Percentiles rank a stretch among this genome's conserved stretches.
Evolutionary conservation across 2,888 invertebrate genomes (phyloP).

Genomic region (Ferrisia virgata): DNA sequence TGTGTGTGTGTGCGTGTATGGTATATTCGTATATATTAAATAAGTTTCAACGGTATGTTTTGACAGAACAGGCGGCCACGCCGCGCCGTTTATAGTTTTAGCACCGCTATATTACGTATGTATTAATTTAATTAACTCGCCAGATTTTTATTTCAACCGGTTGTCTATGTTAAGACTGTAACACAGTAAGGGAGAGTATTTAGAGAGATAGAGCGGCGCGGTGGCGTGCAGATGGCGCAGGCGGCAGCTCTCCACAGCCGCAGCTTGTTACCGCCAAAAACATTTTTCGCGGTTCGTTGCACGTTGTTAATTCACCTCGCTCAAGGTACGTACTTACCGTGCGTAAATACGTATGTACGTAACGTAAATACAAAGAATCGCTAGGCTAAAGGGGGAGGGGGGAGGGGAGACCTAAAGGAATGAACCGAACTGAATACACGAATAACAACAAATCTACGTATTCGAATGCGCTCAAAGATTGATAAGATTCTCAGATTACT

Average conservation of each 20-base stretch:
- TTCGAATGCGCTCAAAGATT: background rate
- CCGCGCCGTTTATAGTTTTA: too few species aligned
- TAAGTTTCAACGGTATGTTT: background rate
- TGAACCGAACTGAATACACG: background rate
- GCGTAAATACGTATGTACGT: too few species aligned
- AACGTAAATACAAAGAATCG: background rate
- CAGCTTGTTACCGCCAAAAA: slow-evolving; percentile 16
- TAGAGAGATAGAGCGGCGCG: too few species aligned
- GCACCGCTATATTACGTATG: too few species aligned
- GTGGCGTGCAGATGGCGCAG: too few species aligned
- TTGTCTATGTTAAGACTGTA: background rate
- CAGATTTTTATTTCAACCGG: background rate
- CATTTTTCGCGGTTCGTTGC: slow-evolving; percentile 24
- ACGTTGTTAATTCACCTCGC: background rate
- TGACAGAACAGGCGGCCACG: background rate
- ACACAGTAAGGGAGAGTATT: background rate
- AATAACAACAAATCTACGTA: background rate
- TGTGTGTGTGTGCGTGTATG: too few species aligned
- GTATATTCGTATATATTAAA: too few species aligned
- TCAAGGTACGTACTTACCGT: too few species aligned
- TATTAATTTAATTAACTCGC: background rate
- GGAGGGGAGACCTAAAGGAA: too few species aligned
- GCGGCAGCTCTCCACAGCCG: background rate
- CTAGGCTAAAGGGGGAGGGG: too few species aligned
- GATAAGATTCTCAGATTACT: slow-evolving; percentile 32